phyloP scores from a whole-genome alignment of 2,888 invertebrate genomes.

The Sialis fuliginosa region DNA sequence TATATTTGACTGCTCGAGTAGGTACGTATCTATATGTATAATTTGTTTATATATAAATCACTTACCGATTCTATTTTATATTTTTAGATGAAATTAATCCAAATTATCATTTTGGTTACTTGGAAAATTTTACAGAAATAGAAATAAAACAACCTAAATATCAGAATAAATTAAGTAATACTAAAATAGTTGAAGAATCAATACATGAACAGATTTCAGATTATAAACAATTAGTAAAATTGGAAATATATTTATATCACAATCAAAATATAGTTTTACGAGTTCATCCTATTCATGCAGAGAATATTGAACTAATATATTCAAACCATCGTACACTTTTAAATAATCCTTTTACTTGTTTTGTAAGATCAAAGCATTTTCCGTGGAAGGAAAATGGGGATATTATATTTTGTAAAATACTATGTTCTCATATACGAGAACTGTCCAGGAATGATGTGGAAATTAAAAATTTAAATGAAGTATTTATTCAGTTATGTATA shows the following conservation, averaged over 20 bases:
- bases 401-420: no score
- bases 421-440: no score
- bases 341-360: no score
- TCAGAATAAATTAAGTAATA: background rate
- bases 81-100: constrained; percentile 2
- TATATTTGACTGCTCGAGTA: constrained; percentile 47
- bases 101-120: constrained; percentile 21
- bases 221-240: no score
- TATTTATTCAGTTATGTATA: constrained; percentile 3
- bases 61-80: background rate
- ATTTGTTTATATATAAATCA: background rate
- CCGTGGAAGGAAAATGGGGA: no score
- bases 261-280: no score
- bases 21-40: constrained; percentile 28
- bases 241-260: no score
- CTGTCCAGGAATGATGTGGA: background rate
- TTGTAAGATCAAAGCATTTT: no score
- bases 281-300: no score
- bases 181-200: constrained; percentile 3
- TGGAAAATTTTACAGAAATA: constrained; percentile 39
- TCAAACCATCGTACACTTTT: no score
- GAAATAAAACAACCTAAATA: constrained; percentile 4
- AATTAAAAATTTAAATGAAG: background rate
- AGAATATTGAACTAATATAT: no score
- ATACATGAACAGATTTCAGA: background rate